These are phyloP conservation scores for Hemithea aestivaria DNA, from an alignment of 2,888 invertebrate genomes.

Conservation along the genomic window DNA sequence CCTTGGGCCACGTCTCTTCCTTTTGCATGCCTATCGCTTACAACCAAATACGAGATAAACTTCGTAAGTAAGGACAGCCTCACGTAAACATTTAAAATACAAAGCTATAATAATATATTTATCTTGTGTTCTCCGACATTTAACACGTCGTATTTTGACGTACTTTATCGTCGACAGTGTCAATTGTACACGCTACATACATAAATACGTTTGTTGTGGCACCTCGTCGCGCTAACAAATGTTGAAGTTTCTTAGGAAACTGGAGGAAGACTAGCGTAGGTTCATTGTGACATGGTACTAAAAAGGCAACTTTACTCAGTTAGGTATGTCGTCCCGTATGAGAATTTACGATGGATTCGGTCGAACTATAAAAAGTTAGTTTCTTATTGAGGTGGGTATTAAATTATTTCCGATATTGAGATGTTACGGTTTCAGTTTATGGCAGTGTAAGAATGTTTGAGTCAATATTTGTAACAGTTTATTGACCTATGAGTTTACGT, in stretches of 20 bases:
- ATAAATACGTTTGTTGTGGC: constrained; percentile 13
- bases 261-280: neutral
- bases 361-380: constrained; percentile 30
- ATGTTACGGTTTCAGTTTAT: constrained; percentile 27
- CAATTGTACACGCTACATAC: constrained; percentile 27
- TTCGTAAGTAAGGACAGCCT: constrained; percentile 22
- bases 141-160: constrained; percentile 61
- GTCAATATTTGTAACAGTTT: constrained; percentile 21
- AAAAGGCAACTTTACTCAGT: constrained; percentile 16
- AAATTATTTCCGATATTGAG: constrained; percentile 30
- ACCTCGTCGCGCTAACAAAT: constrained; percentile 8
- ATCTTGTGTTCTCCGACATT: constrained; percentile 49
- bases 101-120: constrained; percentile 37
- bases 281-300: constrained; percentile 8
- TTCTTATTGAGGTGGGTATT: constrained; percentile 27
- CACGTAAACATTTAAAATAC: constrained; percentile 32
- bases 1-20: constrained; percentile 11
- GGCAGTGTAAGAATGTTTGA: constrained; percentile 19
- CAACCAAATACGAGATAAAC: constrained; percentile 21
- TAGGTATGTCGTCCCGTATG: constrained; percentile 21
- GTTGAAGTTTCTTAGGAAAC: constrained; percentile 3
- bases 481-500: constrained; percentile 6
- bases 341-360: constrained; percentile 30
- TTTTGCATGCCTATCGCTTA: constrained; percentile 14
- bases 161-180: constrained; percentile 47